Base-by-base conservation (phyloP, 2,888 invertebrate species). In the Adineta ricciae region DNA sequence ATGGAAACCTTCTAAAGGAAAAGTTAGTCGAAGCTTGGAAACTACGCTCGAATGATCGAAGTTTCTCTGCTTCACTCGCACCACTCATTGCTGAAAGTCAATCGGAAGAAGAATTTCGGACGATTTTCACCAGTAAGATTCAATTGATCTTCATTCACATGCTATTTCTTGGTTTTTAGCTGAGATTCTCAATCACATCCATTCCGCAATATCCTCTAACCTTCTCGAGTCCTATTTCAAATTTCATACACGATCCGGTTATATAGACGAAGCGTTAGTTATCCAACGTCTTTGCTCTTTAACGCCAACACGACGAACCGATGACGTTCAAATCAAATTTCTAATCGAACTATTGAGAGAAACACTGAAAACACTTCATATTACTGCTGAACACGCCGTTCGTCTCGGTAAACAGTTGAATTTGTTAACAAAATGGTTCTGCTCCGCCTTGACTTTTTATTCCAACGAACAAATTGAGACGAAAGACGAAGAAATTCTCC, bases 1-100 rank as follows among this genome's bases (percentile, higher is more conserved):
- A 78, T 41, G 41, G 36, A 24, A 41, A 38, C 41, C 38, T 78
- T n/a, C 4, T 78, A 38, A n/a, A 38, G 41, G 78, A 78, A 38
- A 78, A 78, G 41, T 78, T 78, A 78, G 41, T 78, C 14, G 78
- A 78, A 78, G 78, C 78, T 41, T 78, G 78, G 78, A 38, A 78
- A 78, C 16, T 41, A 78, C 78, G 78, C 41, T 78, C 41, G 3
- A 78, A 41, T 78, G 78, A 41, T 9, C 38, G n/a, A 1, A 78
- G 41, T 78, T 78, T 78, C 41, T 78, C 78, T 21, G 78, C 78
- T 78, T 41, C 38, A 78, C 41, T 78, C 14, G 16, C n/a, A 78
- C 41, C 78, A 41, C 14, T 78, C 38, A 24, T 78, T 41, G 24
- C 78, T n/a, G n/a, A 78, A 78, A 41, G 78, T 78, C 21, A 19